Evolutionary conservation across 2,113 vertebrate species (phyloP), one percentile per base, ranked within the genome.

Genomic region (Phalacrocorax brasilianus): DNA sequence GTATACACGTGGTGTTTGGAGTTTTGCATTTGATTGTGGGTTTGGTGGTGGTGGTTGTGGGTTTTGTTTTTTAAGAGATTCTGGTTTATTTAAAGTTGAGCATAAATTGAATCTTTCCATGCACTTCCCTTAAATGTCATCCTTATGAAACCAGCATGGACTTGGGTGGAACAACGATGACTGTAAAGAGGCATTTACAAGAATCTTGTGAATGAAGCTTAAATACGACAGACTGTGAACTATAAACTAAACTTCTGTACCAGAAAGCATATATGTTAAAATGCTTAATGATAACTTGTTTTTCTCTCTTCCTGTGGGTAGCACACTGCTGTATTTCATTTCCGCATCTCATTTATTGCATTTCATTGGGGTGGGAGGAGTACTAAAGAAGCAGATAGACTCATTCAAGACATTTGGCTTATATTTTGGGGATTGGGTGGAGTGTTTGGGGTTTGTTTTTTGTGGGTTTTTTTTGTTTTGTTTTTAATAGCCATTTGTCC

Each of bases 1-100:
- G 99, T 99, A 87, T 65, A 14, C 42, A 2, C 7, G 3, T 56
- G 26, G 17, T 73, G 11, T 40, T 38, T 49, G 28, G 52, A n/a
- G 28, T 18, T 77, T 58, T 50, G n/a, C 21, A 20, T 66, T 66
- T 47, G 3, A 27, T 45, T 75, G 8, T 38, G 12, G 42, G 42
- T 44, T 44, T 55, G 11, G 53, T 58, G 23, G 12, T 14, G 12
- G 10, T 62, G 22, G 28, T 23, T 52, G 6, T 68, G 11, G 6
- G 5, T 15, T 71, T 87, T 72, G 10, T 17, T 45, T 67, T 83
- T 53, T 35, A 53, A 67, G 56, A 33, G 8, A 35, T 65, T 85
- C 12, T 63, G n/a, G 6, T 59, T 89, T 55, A 32, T 63, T 89
- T 93, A 24, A 53, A 73, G 42, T 61, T 49, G 7, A 32, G 14